Evolutionary conservation across 2,113 vertebrate genomes (phyloP).

Genomic region (Varanus salvator): DNA sequence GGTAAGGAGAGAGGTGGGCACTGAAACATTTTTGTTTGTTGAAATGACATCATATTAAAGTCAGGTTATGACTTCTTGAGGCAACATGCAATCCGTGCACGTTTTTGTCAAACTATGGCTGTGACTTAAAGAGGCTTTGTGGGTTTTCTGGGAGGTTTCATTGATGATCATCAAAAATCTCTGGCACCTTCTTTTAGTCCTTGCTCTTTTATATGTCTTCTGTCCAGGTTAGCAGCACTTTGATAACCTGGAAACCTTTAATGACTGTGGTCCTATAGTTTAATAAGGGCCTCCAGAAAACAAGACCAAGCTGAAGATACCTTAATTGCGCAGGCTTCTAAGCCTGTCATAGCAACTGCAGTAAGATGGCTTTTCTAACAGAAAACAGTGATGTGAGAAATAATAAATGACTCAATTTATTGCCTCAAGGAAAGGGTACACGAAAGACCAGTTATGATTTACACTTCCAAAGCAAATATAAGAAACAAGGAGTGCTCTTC

Average conservation of each 20-base stretch:
- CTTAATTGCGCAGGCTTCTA: not conserved
- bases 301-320: not conserved
- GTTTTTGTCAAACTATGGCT: not conserved
- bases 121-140: not conserved
- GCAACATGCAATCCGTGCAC: not conserved
- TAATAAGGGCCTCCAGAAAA: not conserved
- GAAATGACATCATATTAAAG: not conserved
- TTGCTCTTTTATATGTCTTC: not conserved
- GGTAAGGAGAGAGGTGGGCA: not conserved
- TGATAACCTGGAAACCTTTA: not conserved
- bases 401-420: not conserved
- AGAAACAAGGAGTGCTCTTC: not conserved
- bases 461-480: not conserved
- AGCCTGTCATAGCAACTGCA: not conserved
- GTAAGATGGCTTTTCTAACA: not conserved
- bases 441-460: not conserved
- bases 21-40: not conserved
- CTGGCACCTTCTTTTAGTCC: not conserved
- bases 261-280: not conserved
- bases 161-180: not conserved
- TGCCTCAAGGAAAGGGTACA: not conserved
- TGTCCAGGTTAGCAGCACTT: too few relatives aligned
- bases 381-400: not conserved
- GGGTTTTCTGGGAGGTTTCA: not conserved
- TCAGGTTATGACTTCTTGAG: not conserved